A percentile compares a stretch with the other conserved stretches of the same genome.
These are phyloP conservation scores for Nibea coibor DNA, from an alignment of 2,113 vertebrate species.

Conservation along the genomic window DNA sequence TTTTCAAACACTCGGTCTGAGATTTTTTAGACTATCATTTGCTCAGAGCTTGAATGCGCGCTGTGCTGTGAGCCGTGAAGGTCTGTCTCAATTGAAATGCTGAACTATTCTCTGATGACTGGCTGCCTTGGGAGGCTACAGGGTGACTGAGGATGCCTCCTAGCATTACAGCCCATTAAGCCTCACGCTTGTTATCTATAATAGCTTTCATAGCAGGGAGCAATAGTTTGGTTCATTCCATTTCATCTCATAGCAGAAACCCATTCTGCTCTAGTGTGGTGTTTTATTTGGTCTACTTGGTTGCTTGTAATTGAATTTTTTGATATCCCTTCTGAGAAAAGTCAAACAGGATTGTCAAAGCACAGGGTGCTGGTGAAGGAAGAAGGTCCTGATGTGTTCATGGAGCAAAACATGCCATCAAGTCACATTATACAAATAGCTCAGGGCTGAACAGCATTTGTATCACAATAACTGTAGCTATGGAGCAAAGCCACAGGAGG, in stretches of 20 bases:
- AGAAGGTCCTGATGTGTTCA: slow-evolving; percentile 14
- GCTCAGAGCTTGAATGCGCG: slow-evolving; percentile 33
- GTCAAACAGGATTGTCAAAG: background rate
- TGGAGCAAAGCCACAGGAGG: background rate
- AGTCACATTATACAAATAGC: slow-evolving; percentile 10
- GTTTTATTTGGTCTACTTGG: slow-evolving; percentile 68
- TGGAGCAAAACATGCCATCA: slow-evolving; percentile 26
- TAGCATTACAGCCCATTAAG: slow-evolving; percentile 66
- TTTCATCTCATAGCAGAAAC: slow-evolving; percentile 63
- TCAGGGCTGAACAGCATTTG: slow-evolving; percentile 19
- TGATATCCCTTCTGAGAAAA: slow-evolving; percentile 44
- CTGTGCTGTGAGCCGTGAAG: slow-evolving; percentile 58
- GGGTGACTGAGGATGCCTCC: slow-evolving; percentile 61
- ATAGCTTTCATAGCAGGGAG: slow-evolving; percentile 64
- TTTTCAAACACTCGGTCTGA: slow-evolving; percentile 22
- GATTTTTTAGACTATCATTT: slow-evolving; percentile 35
- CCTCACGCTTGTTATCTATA: slow-evolving; percentile 72
- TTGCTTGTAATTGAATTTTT: slow-evolving; percentile 72
- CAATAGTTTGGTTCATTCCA: slow-evolving; percentile 60
- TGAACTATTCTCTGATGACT: slow-evolving; percentile 46
- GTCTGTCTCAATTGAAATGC: slow-evolving; percentile 69
- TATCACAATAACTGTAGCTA: background rate
- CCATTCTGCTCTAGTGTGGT: slow-evolving; percentile 30
- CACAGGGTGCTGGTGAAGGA: background rate
- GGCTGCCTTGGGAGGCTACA: slow-evolving; percentile 40